phyloP scores from a whole-genome alignment of 2,888 invertebrate genomes.

The Temnothorax rugatulus region DNA sequence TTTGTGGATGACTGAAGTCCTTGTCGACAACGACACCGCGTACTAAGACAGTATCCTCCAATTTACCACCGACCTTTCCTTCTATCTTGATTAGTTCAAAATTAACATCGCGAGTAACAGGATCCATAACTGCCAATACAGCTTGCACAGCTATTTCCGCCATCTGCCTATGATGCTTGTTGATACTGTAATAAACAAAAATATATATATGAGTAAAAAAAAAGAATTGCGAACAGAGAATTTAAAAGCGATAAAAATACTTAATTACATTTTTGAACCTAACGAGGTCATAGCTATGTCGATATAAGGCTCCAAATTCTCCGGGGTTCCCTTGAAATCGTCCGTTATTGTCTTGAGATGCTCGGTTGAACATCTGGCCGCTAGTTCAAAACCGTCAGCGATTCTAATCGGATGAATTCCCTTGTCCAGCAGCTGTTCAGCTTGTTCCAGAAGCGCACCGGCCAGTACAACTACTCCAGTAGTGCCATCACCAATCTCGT shows the following conservation, averaged over 20 bases:
- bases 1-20: slow-evolving; percentile 99
- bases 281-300: slow-evolving; percentile 99
- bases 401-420: slow-evolving; percentile 99
- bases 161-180: slow-evolving; percentile 98
- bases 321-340: slow-evolving; percentile 94
- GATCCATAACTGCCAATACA: slow-evolving; percentile 97
- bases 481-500: slow-evolving; percentile 99
- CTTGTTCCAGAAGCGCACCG: slow-evolving; percentile 98
- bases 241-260: background rate
- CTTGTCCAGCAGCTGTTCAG: slow-evolving; percentile 95
- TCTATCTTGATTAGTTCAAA: slow-evolving; percentile 99
- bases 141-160: slow-evolving; percentile 99
- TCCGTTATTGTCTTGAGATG: slow-evolving; percentile 96
- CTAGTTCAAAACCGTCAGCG: slow-evolving; percentile 99
- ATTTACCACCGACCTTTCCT: slow-evolving; percentile 98
- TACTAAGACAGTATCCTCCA: slow-evolving; percentile 98
- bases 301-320: slow-evolving; percentile 95
- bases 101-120: slow-evolving; percentile 97
- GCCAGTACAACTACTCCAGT: slow-evolving; percentile 98
- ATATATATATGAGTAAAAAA: slow-evolving; percentile 39
- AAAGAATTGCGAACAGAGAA: background rate
- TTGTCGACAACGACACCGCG: slow-evolving; percentile 99
- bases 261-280: slow-evolving; percentile 96
- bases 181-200: slow-evolving; percentile 89
- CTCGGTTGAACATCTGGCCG: slow-evolving; percentile 94